Conservation (phyloP, 2,888 invertebrate genomes). For the Ormyrus labotus region DNA sequence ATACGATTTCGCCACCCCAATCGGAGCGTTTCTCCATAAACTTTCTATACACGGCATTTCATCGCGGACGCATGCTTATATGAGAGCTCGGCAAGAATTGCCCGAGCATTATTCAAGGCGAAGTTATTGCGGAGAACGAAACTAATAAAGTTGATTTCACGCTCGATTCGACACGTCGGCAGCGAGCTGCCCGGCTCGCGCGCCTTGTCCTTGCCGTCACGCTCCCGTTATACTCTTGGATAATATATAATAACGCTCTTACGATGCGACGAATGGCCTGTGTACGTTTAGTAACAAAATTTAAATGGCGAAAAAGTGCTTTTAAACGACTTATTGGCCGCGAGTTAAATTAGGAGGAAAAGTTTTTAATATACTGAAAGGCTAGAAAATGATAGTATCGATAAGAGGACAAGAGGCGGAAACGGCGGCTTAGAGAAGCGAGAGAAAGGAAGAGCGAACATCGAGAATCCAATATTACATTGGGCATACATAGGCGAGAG, state of each 20-base stretch:
- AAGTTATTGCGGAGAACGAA: constrained; percentile 59
- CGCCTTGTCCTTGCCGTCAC: constrained; percentile 6
- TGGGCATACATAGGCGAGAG: constrained; percentile 35
- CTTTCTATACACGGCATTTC: neutral
- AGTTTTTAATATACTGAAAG: too few relatives aligned
- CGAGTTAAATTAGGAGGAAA: too few relatives aligned
- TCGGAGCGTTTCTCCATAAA: neutral
- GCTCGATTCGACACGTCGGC: constrained; percentile 67
- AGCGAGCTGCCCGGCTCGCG: constrained; percentile 8
- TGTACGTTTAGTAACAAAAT: neutral
- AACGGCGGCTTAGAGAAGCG: too few relatives aligned
- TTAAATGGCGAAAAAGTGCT: neutral
- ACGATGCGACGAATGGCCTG: neutral
- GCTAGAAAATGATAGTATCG: neutral
- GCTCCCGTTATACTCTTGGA: neutral
- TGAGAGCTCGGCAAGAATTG: constrained; percentile 3
- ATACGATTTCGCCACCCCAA: constrained; percentile 1
- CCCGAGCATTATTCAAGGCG: constrained; percentile 56
- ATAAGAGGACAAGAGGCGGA: neutral
- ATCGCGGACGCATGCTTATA: neutral
- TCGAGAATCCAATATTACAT: constrained; percentile 44
- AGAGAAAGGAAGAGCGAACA: too few relatives aligned
- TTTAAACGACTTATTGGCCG: neutral
- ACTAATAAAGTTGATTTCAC: constrained; percentile 74
- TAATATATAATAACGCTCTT: constrained; percentile 9